A percentile compares a stretch with the other conserved stretches of the same genome.
Conservation (phyloP, 2,888 invertebrate species). For the Celastrina argiolus region DNA sequence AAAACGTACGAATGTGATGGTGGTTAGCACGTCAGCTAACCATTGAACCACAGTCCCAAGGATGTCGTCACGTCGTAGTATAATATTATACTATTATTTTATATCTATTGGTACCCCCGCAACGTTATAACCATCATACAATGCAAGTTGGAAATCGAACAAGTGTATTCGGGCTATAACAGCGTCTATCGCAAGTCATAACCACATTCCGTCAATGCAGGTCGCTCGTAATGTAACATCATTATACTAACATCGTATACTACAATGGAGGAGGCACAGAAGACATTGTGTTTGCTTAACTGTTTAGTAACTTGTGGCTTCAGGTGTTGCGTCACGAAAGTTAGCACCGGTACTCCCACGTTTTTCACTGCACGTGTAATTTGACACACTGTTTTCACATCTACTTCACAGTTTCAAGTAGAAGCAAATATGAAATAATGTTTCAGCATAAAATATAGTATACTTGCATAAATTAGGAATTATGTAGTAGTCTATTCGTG, state of each 20-base stretch:
- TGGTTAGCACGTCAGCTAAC: too few relatives aligned
- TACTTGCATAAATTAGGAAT: too few relatives aligned
- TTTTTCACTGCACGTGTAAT: background rate
- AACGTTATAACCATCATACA: background rate
- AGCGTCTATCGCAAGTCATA: background rate
- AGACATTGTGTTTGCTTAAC: conserved; percentile 5
- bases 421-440: too few relatives aligned
- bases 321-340: background rate
- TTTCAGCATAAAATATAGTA: too few relatives aligned
- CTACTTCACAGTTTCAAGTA: too few relatives aligned
- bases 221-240: conserved; percentile 1
- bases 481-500: too few relatives aligned
- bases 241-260: background rate
- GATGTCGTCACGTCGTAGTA: too few relatives aligned
- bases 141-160: background rate
- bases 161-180: background rate
- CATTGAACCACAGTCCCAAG: too few relatives aligned
- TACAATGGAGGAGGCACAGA: background rate
- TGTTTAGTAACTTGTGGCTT: background rate
- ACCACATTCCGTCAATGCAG: background rate
- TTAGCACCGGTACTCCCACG: background rate
- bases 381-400: background rate
- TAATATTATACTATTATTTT: too few relatives aligned
- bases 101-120: too few relatives aligned
- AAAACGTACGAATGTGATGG: too few relatives aligned